Evolutionary conservation across 1,140 invertebrate genomes (phyloP), one percentile per base, ranked within the genome.

Genomic region (Atopsyche davidsoni): DNA sequence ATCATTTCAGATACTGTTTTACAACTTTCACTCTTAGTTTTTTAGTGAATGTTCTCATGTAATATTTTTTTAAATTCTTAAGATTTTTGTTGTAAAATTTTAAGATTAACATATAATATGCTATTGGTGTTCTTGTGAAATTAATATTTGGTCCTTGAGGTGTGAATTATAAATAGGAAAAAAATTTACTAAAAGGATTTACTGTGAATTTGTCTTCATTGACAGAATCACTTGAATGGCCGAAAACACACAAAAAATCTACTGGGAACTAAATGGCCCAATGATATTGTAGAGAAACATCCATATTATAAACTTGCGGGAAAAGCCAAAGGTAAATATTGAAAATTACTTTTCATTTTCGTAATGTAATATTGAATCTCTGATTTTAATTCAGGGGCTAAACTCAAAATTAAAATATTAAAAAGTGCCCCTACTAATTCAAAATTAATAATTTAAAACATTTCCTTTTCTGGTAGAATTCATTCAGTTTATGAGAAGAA

Each of bases 211-310:
- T n/a, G n/a, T 23, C 32, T 42, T 35, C 24, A 1, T 19, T 44
- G 24, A 17, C 18, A 55, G 53, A 45, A 42, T 51, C 53, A 55
- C 35, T 25, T 51, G 16, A 39, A 36, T 16, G 53, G 53, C 9
- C 50, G 51, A 42, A 51, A 42, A 19, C 53, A 55, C 17, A 44
- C 23, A 10, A 28, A 46, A 22, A 40, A 40, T 9, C 16, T 50
- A 14, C 34, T 28, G 2, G 14, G 11, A 10, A 32, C 6, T 16
- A 32, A 28, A 10, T 55, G 44, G 47, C 47, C 48, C 3, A 22
- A 34, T 24, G 21, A 24, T 1, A 47, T 55, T 7, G 42, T 55
- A 19, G 32, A 17, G 2, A 21, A 35, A 11, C 36, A 44, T 41
- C 48, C 39, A 18, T 47, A 42, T 43, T 50, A 19, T 17, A 35